phyloP scores from a whole-genome alignment of 92 coral and sea anemone species.

The Paragorgia papillata region DNA sequence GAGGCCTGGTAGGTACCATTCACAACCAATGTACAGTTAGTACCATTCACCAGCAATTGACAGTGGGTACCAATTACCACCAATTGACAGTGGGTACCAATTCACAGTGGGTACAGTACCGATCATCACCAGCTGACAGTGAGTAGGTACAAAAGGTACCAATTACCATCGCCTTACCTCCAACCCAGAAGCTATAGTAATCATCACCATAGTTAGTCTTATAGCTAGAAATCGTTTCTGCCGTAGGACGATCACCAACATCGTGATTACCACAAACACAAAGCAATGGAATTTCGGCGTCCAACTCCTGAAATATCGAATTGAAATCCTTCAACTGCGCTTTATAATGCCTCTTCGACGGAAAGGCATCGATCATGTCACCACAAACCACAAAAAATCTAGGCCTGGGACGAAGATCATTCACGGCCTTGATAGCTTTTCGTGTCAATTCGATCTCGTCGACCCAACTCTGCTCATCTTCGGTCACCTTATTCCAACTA shows the following conservation, averaged over 20 bases:
- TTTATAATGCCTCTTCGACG: conserved; percentile 74
- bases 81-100: too few relatives aligned
- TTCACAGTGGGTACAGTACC: too few relatives aligned
- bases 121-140: too few relatives aligned
- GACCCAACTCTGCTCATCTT: conserved; percentile 81
- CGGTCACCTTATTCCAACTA: conserved; percentile 82
- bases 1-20: too few relatives aligned
- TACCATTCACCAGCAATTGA: too few relatives aligned
- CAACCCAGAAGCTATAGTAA: conserved; percentile 94
- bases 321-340: conserved; percentile 89
- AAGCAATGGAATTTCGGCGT: conserved; percentile 82
- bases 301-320: conserved; percentile 79
- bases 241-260: conserved; percentile 86
- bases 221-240: conserved; percentile 73
- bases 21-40: too few relatives aligned
- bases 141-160: too few relatives aligned
- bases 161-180: too few relatives aligned
- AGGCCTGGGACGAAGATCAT: conserved; percentile 85
- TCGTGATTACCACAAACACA: conserved; percentile 99
- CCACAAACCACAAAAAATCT: conserved; percentile 98
- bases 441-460: conserved; percentile 77
- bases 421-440: conserved; percentile 81
- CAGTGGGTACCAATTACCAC: too few relatives aligned
- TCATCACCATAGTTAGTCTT: conserved; percentile 90
- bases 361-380: conserved; percentile 94